A percentile compares a stretch with the other conserved stretches of the same genome.
phyloP scores from a whole-genome alignment of 2,888 invertebrate genomes.

The Netelia fuscicornis region DNA sequence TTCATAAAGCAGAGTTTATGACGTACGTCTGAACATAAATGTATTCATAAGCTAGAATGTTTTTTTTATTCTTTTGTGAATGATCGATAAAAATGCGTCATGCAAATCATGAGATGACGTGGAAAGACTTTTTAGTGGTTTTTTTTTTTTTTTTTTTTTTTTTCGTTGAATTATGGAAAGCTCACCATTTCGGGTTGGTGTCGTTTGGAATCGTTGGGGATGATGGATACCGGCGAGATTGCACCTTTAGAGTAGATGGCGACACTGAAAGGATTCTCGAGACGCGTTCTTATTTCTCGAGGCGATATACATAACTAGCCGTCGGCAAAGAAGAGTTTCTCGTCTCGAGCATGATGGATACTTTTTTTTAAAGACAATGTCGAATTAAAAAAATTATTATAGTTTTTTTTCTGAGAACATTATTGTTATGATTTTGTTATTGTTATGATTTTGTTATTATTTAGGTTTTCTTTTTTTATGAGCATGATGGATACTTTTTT shows the following conservation, averaged over 20 bases:
- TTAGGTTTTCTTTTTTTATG: not conserved
- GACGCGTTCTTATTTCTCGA: conserved; percentile 35
- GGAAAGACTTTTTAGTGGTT: not conserved
- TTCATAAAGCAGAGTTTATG: too few relatives aligned
- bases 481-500: conserved; percentile 8
- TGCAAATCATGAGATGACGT: not conserved
- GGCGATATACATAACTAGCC: conserved; percentile 46
- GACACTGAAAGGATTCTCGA: conserved; percentile 60
- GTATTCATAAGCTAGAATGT: not conserved
- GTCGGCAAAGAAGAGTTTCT: conserved; percentile 67
- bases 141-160: not conserved
- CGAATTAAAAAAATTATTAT: not conserved
- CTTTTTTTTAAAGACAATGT: conserved; percentile 21
- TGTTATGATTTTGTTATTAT: too few relatives aligned
- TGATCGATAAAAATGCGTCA: not conserved
- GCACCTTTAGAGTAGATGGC: conserved; percentile 58
- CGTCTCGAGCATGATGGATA: not conserved
- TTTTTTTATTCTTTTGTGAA: not conserved
- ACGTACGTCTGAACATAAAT: too few relatives aligned
- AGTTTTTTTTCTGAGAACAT: not conserved
- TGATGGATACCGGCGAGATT: conserved; percentile 26
- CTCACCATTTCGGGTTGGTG: too few relatives aligned
- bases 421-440: not conserved
- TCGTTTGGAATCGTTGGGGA: not conserved
- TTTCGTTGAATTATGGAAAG: not conserved